A percentile compares a stretch with the other conserved stretches of the same genome.
Conservation (phyloP, 1,140 invertebrate genomes). For the Aphelenchoides fujianensis region DNA sequence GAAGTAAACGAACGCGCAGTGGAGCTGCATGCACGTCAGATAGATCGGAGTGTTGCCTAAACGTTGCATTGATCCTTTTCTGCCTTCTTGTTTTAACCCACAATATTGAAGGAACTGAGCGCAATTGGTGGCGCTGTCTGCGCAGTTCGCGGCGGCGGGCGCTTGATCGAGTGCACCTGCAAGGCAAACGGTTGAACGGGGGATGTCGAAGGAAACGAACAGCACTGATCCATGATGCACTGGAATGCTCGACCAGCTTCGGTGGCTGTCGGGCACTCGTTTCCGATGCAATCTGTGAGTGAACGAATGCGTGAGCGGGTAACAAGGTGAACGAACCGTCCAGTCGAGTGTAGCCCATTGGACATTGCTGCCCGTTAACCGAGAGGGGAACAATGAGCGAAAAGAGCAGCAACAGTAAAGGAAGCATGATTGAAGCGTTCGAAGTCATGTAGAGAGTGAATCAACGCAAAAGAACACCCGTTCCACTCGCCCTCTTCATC, state of each 20-base stretch:
- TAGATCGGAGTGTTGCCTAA: neutral
- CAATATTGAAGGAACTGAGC: neutral
- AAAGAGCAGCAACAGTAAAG: too few relatives aligned
- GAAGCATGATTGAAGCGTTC: too few relatives aligned
- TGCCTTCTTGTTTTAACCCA: neutral
- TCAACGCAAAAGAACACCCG: too few relatives aligned
- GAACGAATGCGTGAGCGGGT: too few relatives aligned
- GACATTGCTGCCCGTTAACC: too few relatives aligned
- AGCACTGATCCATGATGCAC: neutral
- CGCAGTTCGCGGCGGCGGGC: neutral
- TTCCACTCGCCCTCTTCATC: too few relatives aligned
- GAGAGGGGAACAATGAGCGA: too few relatives aligned
- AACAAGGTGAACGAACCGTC: too few relatives aligned
- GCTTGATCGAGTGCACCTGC: neutral
- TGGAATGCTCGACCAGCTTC: neutral
- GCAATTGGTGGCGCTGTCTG: neutral
- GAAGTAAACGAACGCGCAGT: too few relatives aligned
- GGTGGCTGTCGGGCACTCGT: neutral
- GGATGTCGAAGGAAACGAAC: neutral
- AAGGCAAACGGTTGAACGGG: neutral
- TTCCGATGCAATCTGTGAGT: constrained; percentile 1
- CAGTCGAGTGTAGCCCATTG: too few relatives aligned
- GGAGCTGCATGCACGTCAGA: neutral
- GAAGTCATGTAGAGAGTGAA: too few relatives aligned
- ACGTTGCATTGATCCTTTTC: neutral